Evolutionary conservation across 2,113 vertebrate genomes (phyloP).

Genomic region (Poicephalus gulielmi): DNA sequence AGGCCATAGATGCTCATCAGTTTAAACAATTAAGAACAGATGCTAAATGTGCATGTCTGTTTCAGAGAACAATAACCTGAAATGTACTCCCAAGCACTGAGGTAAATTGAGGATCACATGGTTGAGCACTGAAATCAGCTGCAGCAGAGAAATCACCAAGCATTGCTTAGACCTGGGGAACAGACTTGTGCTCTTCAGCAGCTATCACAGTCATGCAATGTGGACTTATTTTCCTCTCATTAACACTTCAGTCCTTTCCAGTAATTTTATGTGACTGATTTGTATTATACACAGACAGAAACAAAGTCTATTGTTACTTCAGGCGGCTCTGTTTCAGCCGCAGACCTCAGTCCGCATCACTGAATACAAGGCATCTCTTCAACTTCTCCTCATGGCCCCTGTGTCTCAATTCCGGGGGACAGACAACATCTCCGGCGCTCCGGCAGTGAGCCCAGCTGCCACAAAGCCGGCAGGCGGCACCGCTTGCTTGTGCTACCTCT

Average conservation of each 20-base stretch:
- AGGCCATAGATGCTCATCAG: neutral
- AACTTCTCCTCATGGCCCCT: neutral
- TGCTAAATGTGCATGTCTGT: neutral
- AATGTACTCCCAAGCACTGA: neutral
- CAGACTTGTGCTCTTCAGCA: neutral
- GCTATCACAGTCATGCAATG: fast-evolving
- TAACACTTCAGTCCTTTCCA: neutral
- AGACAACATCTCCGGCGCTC: fast-evolving
- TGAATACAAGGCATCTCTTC: too few relatives aligned
- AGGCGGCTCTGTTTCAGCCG: neutral
- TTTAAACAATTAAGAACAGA: neutral
- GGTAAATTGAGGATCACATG: neutral
- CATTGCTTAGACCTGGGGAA: neutral
- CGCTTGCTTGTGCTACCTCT: neutral
- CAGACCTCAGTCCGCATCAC: neutral
- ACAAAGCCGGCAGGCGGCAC: neutral
- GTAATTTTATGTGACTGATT: fast-evolving
- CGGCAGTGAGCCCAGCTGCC: fast-evolving
- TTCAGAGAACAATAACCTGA: neutral
- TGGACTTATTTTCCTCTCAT: neutral
- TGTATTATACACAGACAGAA: neutral
- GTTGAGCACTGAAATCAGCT: neutral
- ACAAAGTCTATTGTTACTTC: neutral
- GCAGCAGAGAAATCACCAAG: neutral
- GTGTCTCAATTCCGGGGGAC: too few relatives aligned